These are phyloP conservation scores for Orestias chungarensis DNA, from an alignment of 2,797 vertebrate genomes.

Conservation along the genomic window DNA sequence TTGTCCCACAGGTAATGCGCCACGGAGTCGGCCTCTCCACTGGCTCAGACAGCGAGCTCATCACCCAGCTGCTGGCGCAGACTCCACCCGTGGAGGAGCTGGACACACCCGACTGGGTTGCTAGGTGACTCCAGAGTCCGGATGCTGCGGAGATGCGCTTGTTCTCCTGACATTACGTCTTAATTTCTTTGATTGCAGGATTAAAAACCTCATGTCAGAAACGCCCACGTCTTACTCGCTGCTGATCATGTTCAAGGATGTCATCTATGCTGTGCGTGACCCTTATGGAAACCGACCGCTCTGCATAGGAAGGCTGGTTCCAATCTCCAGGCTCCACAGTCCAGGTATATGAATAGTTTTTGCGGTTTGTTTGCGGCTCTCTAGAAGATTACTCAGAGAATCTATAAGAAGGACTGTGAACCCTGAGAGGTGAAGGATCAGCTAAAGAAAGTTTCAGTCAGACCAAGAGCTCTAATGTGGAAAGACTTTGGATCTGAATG, in stretches of 20 bases:
- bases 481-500: not conserved
- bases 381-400: not conserved
- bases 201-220: slow-evolving; percentile 96
- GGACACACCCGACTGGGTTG: slow-evolving; percentile 93
- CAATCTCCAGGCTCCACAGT: slow-evolving; percentile 87
- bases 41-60: slow-evolving; percentile 96
- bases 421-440: not conserved
- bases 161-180: not conserved
- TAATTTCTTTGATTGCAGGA: slow-evolving; percentile 76
- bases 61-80: slow-evolving; percentile 94
- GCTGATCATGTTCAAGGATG: slow-evolving; percentile 95
- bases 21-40: slow-evolving; percentile 97
- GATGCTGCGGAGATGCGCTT: not conserved
- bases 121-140: slow-evolving; percentile 81
- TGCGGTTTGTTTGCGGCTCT: not conserved
- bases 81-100: slow-evolving; percentile 94
- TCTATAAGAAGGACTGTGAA: not conserved
- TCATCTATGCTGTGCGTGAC: slow-evolving; percentile 95
- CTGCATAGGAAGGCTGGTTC: slow-evolving; percentile 91
- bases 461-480: not conserved
- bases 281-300: slow-evolving; percentile 96
- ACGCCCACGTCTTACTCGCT: slow-evolving; percentile 94
- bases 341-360: slow-evolving; percentile 76
- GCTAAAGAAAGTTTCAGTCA: not conserved
- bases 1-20: slow-evolving; percentile 86